These are phyloP conservation scores for Hermatobates lingyangjiaoensis DNA, from an alignment of 1,140 invertebrate species.

Conservation along the genomic window DNA sequence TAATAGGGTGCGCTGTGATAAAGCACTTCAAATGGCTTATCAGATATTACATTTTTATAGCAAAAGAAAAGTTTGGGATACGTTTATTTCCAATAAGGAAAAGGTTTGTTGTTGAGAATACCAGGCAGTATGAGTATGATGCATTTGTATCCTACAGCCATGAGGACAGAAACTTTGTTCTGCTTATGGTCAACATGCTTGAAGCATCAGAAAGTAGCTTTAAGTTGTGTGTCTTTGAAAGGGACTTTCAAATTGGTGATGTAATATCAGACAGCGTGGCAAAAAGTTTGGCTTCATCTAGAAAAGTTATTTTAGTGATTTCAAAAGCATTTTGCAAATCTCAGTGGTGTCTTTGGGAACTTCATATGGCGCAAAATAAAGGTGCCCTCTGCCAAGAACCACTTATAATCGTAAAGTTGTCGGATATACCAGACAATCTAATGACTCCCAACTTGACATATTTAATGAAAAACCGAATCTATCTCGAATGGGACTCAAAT, in stretches of 20 bases:
- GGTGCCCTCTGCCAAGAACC: conserved; percentile 22
- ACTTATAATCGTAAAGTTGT: conserved; percentile 36
- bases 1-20: no score
- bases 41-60: no score
- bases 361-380: conserved; percentile 31
- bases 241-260: conserved; percentile 41
- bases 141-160: conserved; percentile 45
- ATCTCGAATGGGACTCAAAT: conserved; percentile 32
- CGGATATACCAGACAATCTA: conserved; percentile 28
- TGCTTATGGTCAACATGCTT: conserved; percentile 31
- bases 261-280: conserved; percentile 39
- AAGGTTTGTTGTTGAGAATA: neutral
- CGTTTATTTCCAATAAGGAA: neutral
- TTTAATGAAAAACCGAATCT: conserved; percentile 39
- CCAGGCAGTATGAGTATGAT: conserved; percentile 31
- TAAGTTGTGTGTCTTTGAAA: conserved; percentile 39
- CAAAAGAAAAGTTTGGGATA: no score
- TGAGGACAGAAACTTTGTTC: conserved; percentile 38
- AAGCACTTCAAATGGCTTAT: no score
- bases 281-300: conserved; percentile 34
- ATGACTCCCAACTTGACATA: conserved; percentile 34
- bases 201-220: conserved; percentile 32
- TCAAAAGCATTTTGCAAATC: conserved; percentile 41
- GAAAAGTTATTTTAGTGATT: conserved; percentile 37
- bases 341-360: conserved; percentile 46